These are phyloP conservation scores for Tricholaema leucomelas DNA, from an alignment of 2,113 vertebrate genomes.

Conservation along the genomic window DNA sequence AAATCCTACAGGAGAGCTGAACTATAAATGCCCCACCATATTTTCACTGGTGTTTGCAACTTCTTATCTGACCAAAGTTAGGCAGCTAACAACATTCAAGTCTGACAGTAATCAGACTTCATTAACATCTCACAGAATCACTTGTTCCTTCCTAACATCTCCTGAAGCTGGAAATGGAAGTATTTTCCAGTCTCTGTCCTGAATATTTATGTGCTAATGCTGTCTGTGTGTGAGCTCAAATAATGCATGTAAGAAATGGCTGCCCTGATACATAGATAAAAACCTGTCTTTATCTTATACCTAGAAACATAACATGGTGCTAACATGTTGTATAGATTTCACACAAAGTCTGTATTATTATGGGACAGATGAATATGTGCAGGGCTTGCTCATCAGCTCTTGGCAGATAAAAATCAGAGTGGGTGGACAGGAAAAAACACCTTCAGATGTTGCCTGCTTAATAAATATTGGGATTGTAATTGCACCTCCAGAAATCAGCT, in stretches of 20 bases:
- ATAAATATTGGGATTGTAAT: slow-evolving; percentile 33
- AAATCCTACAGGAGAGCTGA: background rate
- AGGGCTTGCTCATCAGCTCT: background rate
- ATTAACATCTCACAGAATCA: background rate
- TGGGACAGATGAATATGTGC: background rate
- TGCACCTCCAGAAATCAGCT: slow-evolving; percentile 36
- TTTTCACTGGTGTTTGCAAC: background rate
- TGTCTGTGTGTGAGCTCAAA: background rate
- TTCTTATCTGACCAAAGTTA: background rate
- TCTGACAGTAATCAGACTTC: slow-evolving; percentile 4
- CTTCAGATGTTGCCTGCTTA: slow-evolving; percentile 32
- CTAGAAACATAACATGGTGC: background rate
- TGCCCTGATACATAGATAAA: background rate
- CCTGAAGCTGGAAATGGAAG: slow-evolving; percentile 13
- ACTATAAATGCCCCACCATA: background rate
- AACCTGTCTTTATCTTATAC: background rate
- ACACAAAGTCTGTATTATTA: background rate
- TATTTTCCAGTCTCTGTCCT: background rate
- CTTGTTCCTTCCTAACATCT: background rate
- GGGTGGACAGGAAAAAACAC: slow-evolving; percentile 35
- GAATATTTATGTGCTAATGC: background rate
- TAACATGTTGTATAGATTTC: background rate
- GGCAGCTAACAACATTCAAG: background rate
- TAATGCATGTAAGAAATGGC: background rate
- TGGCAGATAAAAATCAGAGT: slow-evolving; percentile 7